These are phyloP conservation scores for Otis tarda DNA, from an alignment of 2,113 vertebrate species.

Conservation along the genomic window DNA sequence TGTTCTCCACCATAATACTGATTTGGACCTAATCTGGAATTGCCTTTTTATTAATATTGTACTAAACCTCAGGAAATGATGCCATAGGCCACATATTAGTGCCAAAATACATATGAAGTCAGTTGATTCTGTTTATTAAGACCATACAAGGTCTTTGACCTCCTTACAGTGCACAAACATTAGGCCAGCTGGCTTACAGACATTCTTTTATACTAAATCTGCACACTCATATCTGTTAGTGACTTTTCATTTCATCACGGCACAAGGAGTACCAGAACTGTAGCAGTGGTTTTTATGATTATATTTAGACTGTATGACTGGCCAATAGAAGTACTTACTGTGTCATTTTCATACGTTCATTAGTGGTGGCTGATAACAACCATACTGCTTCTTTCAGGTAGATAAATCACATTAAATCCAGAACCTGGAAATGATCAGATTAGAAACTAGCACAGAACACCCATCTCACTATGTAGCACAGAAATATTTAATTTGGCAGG, in stretches of 20 bases:
- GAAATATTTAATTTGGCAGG: slow-evolving; percentile 9
- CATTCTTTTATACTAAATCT: slow-evolving; percentile 58
- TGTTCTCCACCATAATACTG: slow-evolving; percentile 27
- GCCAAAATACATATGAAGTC: slow-evolving; percentile 76
- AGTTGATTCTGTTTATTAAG: slow-evolving; percentile 77
- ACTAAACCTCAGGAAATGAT: slow-evolving; percentile 79
- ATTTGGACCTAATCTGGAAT: slow-evolving; percentile 66
- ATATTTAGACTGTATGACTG: neutral
- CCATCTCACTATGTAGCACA: neutral
- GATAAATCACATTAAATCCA: neutral
- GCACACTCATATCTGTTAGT: slow-evolving; percentile 63
- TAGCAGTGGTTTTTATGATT: neutral
- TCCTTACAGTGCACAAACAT: slow-evolving; percentile 49
- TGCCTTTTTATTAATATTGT: slow-evolving; percentile 73
- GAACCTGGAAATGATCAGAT: slow-evolving; percentile 27
- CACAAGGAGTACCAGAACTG: neutral
- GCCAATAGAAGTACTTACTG: neutral
- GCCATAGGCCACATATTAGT: slow-evolving; percentile 77
- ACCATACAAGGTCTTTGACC: slow-evolving; percentile 74
- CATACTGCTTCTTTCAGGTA: neutral
- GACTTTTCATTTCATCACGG: slow-evolving; percentile 63
- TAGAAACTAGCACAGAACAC: neutral
- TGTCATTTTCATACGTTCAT: neutral
- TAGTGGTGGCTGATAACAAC: slow-evolving; percentile 44
- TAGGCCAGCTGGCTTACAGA: slow-evolving; percentile 67